These are phyloP conservation scores for Endotricha flammealis DNA, from an alignment of 2,888 invertebrate species.

Conservation along the genomic window DNA sequence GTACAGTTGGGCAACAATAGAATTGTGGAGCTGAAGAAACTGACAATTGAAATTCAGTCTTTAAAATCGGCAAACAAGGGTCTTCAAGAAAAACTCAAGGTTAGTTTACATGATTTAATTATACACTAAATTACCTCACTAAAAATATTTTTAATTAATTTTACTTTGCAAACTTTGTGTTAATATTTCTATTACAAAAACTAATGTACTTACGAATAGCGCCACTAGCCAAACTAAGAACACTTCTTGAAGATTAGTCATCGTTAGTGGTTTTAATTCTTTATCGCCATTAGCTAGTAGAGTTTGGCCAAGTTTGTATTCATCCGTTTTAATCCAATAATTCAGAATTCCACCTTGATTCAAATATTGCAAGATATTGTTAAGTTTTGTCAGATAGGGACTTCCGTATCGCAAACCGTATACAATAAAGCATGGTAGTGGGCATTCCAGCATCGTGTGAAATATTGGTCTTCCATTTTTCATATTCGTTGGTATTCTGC, in stretches of 20 bases:
- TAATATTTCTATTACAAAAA: conserved; percentile 45
- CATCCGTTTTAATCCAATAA: conserved; percentile 54
- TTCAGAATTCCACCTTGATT: conserved; percentile 72
- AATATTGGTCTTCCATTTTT: conserved; percentile 61
- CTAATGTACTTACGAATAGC: conserved; percentile 35
- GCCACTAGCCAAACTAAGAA: conserved; percentile 51
- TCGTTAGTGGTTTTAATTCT: conserved; percentile 53
- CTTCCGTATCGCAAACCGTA: conserved; percentile 79
- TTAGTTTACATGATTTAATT: conserved; percentile 39
- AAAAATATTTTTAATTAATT: too few species aligned
- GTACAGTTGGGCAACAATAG: conserved; percentile 34
- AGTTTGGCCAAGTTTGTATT: conserved; percentile 33
- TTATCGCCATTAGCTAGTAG: conserved; percentile 32
- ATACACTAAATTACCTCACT: too few species aligned
- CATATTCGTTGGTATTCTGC: conserved; percentile 44
- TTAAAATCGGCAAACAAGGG: conserved; percentile 80
- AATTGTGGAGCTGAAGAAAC: conserved; percentile 59
- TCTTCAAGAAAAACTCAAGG: conserved; percentile 83
- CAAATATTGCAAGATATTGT: conserved; percentile 59
- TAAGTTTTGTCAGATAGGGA: conserved; percentile 69
- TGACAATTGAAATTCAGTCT: conserved; percentile 77
- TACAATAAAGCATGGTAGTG: conserved; percentile 75
- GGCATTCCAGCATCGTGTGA: conserved; percentile 69
- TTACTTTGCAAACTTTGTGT: conserved; percentile 13
- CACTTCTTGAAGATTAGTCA: conserved; percentile 65